Evolutionary conservation across 2,113 vertebrate species (phyloP), one percentile per base, ranked within the genome.

Genomic region (Notothenia rossii): DNA sequence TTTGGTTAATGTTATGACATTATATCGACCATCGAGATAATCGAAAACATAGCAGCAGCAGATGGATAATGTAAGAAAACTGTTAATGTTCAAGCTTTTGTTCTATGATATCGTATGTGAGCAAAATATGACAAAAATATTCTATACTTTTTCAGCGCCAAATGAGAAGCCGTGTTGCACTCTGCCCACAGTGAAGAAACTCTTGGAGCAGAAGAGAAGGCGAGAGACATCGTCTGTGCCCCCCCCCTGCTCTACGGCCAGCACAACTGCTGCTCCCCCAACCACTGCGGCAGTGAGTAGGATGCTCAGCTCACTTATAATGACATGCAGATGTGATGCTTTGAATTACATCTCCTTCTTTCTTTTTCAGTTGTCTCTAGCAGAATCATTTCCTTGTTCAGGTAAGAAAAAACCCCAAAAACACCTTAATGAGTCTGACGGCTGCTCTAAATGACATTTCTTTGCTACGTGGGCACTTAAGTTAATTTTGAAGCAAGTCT

Each of bases 101-200:
- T 14, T 51, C 14, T 14, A 13, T 7, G 1, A 54, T 64, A 40
- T 56, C 13, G 5, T 8, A 51, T 55, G 15, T 17, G 10, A 36
- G 56, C 12, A 36, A 46, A 15, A 71, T 1, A n/a, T 50, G 12
- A 69, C 2, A 13, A 20, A 40, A 51, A 59, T 59, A 20, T 7
- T 58, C 1, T 4, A 40, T 59, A 49, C 12, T 5, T 48, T 33
- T 15, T 58, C 86, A 96, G 95, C 94, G 49, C 91, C 94, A 69
- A 95, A 96, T 86, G 95, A 96, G 89, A 95, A 95, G 94, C 90
- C 92, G 93, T 96, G 94, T 91, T 94, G 95, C 91, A 94, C 95
- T 13, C 95, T 95, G 63, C 96, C 96, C 89, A 98, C 97, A 0
- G 97, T 97, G 74, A 96, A 97, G 91, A 96, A 97, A 85, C 96